A percentile compares a stretch with the other conserved stretches of the same genome.
phyloP scores from a whole-genome alignment of 2,797 vertebrate species.

The Catostomus latipinnis region DNA sequence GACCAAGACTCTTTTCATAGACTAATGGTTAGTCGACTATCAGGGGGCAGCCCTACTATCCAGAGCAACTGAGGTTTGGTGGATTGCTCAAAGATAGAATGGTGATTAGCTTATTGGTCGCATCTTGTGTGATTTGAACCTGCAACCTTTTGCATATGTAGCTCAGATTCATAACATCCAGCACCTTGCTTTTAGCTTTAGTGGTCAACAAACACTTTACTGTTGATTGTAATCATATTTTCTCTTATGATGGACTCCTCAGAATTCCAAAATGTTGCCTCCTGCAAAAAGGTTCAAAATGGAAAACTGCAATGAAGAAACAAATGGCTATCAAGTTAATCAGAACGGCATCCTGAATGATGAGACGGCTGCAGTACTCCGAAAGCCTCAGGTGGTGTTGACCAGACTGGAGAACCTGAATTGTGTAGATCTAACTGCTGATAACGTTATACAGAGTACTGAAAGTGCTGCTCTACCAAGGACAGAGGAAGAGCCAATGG shows the following conservation, averaged over 20 bases:
- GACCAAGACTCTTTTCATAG: too few relatives aligned
- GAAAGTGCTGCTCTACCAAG: constrained; percentile 12
- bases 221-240: background rate
- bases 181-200: too few relatives aligned
- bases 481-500: constrained; percentile 56
- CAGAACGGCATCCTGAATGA: constrained; percentile 68
- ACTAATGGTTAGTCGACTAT: too few relatives aligned
- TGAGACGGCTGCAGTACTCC: constrained; percentile 55
- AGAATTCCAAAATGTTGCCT: constrained; percentile 82
- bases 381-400: constrained; percentile 52
- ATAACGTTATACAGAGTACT: background rate
- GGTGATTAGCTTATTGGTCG: too few relatives aligned
- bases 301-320: constrained; percentile 69
- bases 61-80: too few relatives aligned
- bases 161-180: background rate
- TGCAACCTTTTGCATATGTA: background rate
- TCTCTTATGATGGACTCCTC: constrained; percentile 19
- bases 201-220: background rate
- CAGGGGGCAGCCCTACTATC: too few relatives aligned
- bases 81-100: too few relatives aligned
- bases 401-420: constrained; percentile 59
- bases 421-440: constrained; percentile 20
- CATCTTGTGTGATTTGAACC: too few relatives aligned
- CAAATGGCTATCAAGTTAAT: constrained; percentile 66
- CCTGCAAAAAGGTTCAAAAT: constrained; percentile 85